Evolutionary conservation across 2,113 vertebrate species (phyloP), one percentile per base, ranked within the genome.

Genomic region (Alexandromys fortis): DNA sequence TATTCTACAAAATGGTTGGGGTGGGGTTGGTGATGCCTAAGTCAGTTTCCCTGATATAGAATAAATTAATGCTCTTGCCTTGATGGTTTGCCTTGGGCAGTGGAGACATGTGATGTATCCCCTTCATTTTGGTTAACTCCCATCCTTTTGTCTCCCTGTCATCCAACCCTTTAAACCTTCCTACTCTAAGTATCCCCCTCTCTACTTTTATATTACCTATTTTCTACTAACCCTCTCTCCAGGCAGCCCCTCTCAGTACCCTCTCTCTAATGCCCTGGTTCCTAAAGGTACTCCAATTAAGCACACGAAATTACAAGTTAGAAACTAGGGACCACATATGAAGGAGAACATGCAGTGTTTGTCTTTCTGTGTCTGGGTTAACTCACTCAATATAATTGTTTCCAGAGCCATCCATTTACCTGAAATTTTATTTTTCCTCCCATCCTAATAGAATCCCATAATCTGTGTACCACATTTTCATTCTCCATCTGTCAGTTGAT

Each of bases 1-100:
- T 77, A 17, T 26, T 38, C 11, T 45, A 13, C 47, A 92, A 81
- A 78, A 65, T 85, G 28, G 28, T 89, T 93, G 70, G 28, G 91
- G 70, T 45, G 28, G 6, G 79, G 26, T 77, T 63, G 88, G n/a
- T 65, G 65, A 89, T 76, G 24, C 30, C 72, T 77, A n/a, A n/a
- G n/a, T 90, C 75, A 55, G 11, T 87, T 86, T 91, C 45, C 61
- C n/a, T 42, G n/a, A 68, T 88, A 72, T 67, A 61, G 86, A 91
- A 87, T 68, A 38, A 7, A 89, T 52, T 86, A 61, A 86, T 76
- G 12, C 1, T 93, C 45, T 65, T 72, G 91, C 42, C 55, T 91
- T 67, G 30, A 94, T 72, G 17, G 8, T 82, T 67, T 93, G 16
- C 72, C 4, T 28, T 81, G n/a, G 24, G 38, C 8, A 73, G n/a